phyloP scores from a whole-genome alignment of 1,140 invertebrate genomes.

The Anastrepha ludens region DNA sequence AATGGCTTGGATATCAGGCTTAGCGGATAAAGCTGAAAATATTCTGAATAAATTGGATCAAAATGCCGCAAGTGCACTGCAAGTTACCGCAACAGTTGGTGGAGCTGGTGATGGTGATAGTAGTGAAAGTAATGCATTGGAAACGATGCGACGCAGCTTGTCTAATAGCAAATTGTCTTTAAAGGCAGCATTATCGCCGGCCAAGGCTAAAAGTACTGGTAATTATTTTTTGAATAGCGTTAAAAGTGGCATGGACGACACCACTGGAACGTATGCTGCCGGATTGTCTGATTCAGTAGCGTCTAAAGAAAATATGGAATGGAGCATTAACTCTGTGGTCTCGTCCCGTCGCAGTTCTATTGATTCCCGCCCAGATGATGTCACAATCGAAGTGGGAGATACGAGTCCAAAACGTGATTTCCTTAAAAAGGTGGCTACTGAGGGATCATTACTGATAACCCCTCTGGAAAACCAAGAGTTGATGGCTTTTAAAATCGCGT shows the following conservation, averaged over 20 bases:
- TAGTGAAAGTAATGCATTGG: neutral
- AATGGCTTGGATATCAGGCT: constrained; percentile 82
- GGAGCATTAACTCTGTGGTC: neutral
- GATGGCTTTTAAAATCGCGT: constrained; percentile 68
- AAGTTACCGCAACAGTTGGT: neutral
- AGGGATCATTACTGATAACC: neutral
- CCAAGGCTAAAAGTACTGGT: neutral
- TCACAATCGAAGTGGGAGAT: constrained; percentile 38
- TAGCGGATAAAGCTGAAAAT: constrained; percentile 89
- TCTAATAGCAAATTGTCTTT: constrained; percentile 36
- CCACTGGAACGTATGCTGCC: neutral
- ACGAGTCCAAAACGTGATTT: neutral
- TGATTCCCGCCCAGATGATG: constrained; percentile 33
- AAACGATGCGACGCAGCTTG: constrained; percentile 25
- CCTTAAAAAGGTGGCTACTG: constrained; percentile 6
- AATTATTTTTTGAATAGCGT: neutral
- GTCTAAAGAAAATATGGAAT: constrained; percentile 18
- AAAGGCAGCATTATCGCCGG: constrained; percentile 6
- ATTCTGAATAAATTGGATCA: constrained; percentile 90
- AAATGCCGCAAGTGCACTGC: constrained; percentile 85
- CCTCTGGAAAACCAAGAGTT: constrained; percentile 64
- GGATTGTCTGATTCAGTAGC: neutral
- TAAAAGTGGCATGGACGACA: neutral
- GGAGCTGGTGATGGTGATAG: neutral
- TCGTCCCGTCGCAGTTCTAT: constrained; percentile 55